Conservation (phyloP, 2,113 vertebrate genomes). For the Echinops telfairi region DNA sequence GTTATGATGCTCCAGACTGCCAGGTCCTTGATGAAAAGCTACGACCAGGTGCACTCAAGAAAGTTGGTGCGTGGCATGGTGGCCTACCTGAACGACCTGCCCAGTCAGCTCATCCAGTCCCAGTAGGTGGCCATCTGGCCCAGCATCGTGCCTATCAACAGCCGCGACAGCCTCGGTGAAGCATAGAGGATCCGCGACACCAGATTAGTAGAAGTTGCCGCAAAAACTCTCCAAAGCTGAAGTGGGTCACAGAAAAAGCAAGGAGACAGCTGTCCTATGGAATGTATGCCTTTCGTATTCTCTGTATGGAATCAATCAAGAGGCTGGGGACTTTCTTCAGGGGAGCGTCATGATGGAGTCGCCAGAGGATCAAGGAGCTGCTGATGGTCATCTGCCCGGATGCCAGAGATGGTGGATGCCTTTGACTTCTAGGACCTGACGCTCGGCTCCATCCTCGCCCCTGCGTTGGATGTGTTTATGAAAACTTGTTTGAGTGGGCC, state of each 20-base stretch:
- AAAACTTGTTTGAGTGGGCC: constrained; percentile 98
- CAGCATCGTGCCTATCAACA: constrained; percentile 87
- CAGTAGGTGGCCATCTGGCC: constrained; percentile 91
- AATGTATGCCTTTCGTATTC: constrained; percentile 93
- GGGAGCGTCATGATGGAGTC: constrained; percentile 90
- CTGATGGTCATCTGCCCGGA: constrained; percentile 92
- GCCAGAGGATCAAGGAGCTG: constrained; percentile 90
- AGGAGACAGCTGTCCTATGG: constrained; percentile 92
- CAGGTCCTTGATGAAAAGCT: constrained; percentile 96
- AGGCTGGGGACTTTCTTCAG: constrained; percentile 96
- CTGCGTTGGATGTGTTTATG: constrained; percentile 97
- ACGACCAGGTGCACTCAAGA: constrained; percentile 91
- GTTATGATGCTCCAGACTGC: constrained; percentile 99
- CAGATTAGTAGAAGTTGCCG: constrained; percentile 94
- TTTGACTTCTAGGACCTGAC: constrained; percentile 92
- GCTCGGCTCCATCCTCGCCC: constrained; percentile 94
- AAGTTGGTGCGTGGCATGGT: constrained; percentile 92
- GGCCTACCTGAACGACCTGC: constrained; percentile 94
- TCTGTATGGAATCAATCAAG: constrained; percentile 91
- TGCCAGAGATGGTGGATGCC: constrained; percentile 95
- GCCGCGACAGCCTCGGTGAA: constrained; percentile 91
- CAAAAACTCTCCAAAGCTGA: constrained; percentile 93
- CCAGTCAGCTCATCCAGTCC: constrained; percentile 90
- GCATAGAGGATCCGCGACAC: constrained; percentile 94
- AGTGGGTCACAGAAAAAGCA: constrained; percentile 89